phyloP scores from a whole-genome alignment of 2,797 vertebrate genomes.

The Anomalospiza imberbis region DNA sequence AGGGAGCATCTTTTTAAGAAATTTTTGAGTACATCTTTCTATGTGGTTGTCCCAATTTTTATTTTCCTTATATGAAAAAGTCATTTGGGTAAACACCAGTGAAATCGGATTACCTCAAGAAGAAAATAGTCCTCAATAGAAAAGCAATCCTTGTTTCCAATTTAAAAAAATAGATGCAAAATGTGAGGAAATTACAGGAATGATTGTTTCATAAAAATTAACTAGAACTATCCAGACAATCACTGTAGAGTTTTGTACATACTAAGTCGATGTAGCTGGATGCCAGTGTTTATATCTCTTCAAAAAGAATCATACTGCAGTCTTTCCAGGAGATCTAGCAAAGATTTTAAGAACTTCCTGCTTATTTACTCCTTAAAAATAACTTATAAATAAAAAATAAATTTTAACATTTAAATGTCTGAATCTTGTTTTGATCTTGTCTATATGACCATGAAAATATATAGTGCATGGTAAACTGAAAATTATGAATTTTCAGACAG shows the following conservation, averaged over 20 bases:
- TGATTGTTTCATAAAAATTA: neutral
- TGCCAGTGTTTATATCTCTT: neutral
- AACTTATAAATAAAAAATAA: slow-evolving; percentile 32
- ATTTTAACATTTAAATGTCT: slow-evolving; percentile 31
- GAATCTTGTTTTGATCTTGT: slow-evolving; percentile 64
- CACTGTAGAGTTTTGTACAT: neutral
- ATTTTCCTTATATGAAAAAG: neutral
- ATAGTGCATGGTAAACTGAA: slow-evolving; percentile 44
- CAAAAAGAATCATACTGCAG: neutral
- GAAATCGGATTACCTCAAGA: neutral
- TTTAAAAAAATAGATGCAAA: neutral
- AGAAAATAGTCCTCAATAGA: neutral
- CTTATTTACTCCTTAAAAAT: neutral
- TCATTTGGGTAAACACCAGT: neutral
- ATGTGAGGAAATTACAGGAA: neutral
- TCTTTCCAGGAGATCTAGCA: neutral
- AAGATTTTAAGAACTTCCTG: neutral
- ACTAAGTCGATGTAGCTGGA: neutral
- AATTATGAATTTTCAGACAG: slow-evolving; percentile 55
- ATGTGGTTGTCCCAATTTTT: neutral
- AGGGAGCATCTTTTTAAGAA: neutral
- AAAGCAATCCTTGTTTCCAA: neutral
- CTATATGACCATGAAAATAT: slow-evolving; percentile 20
- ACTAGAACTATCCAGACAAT: neutral
- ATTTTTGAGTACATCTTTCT: neutral